A percentile compares a stretch with the other conserved stretches of the same genome.
These are phyloP conservation scores for Mola mola DNA, from an alignment of 2,113 vertebrate species.

Conservation along the genomic window DNA sequence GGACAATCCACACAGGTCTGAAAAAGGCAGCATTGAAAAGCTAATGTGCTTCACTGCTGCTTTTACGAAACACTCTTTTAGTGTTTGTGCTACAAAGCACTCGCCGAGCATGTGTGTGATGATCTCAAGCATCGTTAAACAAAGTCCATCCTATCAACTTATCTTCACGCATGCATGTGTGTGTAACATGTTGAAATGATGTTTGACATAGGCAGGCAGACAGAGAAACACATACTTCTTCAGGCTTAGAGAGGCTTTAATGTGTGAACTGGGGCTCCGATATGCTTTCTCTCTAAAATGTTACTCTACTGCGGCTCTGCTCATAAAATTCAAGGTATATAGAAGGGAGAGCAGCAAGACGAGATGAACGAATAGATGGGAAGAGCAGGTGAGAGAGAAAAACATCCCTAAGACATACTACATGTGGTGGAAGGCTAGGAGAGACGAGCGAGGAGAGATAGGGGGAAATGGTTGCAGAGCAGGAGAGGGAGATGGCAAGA, in stretches of 20 bases:
- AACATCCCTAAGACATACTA: conserved; percentile 55
- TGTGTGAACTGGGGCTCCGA: conserved; percentile 4
- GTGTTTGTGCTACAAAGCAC: conserved; percentile 25
- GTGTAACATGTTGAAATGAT: conserved; percentile 29
- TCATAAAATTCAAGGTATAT: conserved; percentile 25
- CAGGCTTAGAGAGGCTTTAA: conserved; percentile 21
- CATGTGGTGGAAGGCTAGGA: conserved; percentile 54
- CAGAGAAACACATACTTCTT: conserved; percentile 12
- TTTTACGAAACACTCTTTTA: conserved; percentile 51
- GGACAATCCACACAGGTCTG: conserved; percentile 64
- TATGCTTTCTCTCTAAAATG: conserved; percentile 17
- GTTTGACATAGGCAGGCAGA: conserved; percentile 37
- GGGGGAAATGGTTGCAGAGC: conserved; percentile 50
- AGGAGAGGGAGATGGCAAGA: conserved; percentile 63
- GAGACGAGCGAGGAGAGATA: conserved; percentile 43
- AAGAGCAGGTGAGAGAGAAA: conserved; percentile 22
- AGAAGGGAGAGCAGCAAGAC: conserved; percentile 10
- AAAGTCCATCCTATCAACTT: conserved; percentile 45
- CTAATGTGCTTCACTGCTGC: conserved; percentile 64
- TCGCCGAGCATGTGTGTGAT: conserved; percentile 12
- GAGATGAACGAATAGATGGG: conserved; percentile 30
- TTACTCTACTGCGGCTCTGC: conserved; percentile 11
- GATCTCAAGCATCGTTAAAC: conserved; percentile 38
- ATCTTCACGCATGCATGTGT: conserved; percentile 41
- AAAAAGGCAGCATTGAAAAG: conserved; percentile 46